Base-by-base conservation (phyloP, 2,888 invertebrate species). In the Lithosia quadra region DNA sequence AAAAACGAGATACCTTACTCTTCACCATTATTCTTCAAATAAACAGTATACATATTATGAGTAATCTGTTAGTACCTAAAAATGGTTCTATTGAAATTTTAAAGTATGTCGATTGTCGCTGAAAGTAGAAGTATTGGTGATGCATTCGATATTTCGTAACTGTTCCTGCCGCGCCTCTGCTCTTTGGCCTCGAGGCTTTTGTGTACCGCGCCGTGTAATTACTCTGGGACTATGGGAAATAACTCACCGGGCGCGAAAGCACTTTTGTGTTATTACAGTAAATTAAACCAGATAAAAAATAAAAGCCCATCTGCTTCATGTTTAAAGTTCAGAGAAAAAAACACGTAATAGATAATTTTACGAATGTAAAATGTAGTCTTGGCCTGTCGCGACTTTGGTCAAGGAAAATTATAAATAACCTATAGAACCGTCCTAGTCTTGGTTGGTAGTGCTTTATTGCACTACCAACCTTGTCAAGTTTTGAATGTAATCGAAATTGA, bases 201-300 rank as follows among this genome's bases (percentile, higher is more conserved):
- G 92, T 90, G 90, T 88, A 84, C 85, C 83, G 84, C 86, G 86
- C 85, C 87, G 89, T 89, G 89, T 94, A 93, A 94, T 93, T 93
- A 93, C 92, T 92, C 90, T 83, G 92, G 93, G 92, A 90, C 91
- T 88, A 90, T 91, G 94, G 93, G 93, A 92, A 92, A 92, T 92
- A 89, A 86, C 90, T 90, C 87, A 89, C 85, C 88, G 87, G 86
- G 84, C 84, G 86, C 87, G 85, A 88, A 86, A 91, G 85, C 85
- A 88, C 89, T 88, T 91, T 88, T 88, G 84, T 89, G 86, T 89
- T 91, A 90, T 91, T 90, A 87, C 86, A 89, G 80, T 88, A 88
- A 90, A 90, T 91, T 88, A 87, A 90, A 88, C 83, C 80, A 87
- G 84, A 88, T 83, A 86, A 69, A 73, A 70, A 69, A 66, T 66